Evolutionary conservation across 1,140 invertebrate species (phyloP), one percentile per base, ranked within the genome.

Genomic region (Solenopsis invicta): DNA sequence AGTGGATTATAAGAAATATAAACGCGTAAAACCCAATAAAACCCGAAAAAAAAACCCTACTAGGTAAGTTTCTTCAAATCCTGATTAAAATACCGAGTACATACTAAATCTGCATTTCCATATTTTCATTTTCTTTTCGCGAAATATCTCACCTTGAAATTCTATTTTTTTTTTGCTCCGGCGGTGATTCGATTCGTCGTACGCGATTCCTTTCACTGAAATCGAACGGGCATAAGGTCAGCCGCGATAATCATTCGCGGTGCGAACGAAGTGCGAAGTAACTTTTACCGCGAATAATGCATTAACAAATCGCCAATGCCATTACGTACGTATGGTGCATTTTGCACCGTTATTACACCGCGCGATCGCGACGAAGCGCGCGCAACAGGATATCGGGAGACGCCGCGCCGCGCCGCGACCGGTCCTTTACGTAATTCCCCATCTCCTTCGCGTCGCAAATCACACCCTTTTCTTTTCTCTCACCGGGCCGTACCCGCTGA

Each of bases 261-360:
- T 48, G 76, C 56, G 50, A 69, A 71, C 50, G 34, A 78, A 71
- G 77, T 71, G 64, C 64, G 34, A 81, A 56, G 37, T 71, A 45
- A 81, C 50, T 71, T 71, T 81, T 81, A 56, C 64, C 50, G 21
- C 64, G 34, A 37, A 69, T 81, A 81, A 81, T 71, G 37, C 37
- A 71, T 81, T 81, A 71, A 71, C 78, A 81, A 69, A 81, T 81
- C 78, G 50, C 66, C 71, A 81, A 81, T 81, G 34, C 50, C 16
- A 56, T 81, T 71, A 81, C 16, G 16, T 59, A 45, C 13, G 18
- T 29, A n/a, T 18, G 29, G 54, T 5, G 45, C 24, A 48, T 80
- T 66, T 66, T 52, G 50, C 61, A 29, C 41, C 59, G 76, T 80
- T 80, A 66, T 80, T 80, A 24, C 69, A 21, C 50, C 21, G 16